phyloP scores from a whole-genome alignment of 2,888 invertebrate genomes.

The Cosmorhoe ocellata region DNA sequence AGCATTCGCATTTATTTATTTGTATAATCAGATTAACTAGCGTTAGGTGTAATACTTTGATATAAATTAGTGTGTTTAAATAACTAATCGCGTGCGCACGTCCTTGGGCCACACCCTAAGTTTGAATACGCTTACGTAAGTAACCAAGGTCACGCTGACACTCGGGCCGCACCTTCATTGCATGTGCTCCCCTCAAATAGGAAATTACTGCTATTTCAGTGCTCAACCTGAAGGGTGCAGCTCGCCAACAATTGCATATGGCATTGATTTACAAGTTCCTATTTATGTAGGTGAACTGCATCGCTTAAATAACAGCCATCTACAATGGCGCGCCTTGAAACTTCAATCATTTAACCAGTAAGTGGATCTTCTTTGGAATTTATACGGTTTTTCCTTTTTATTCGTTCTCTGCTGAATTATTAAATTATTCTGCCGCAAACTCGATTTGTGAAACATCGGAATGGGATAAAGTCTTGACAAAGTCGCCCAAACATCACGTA shows the following conservation, averaged over 20 bases:
- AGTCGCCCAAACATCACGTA: not conserved
- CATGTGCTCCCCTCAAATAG: slow-evolving; percentile 58
- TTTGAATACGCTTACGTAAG: slow-evolving; percentile 67
- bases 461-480: not conserved
- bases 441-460: not conserved
- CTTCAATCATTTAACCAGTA: not conserved
- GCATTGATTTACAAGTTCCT: slow-evolving; percentile 2
- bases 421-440: not conserved
- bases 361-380: not conserved
- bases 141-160: slow-evolving; percentile 68
- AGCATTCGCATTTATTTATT: no score
- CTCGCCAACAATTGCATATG: slow-evolving; percentile 1
- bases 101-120: slow-evolving; percentile 57
- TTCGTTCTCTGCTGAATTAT: slow-evolving; percentile 1
- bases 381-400: not conserved
- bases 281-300: not conserved
- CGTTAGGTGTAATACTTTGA: no score
- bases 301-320: no score
- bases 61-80: not conserved
- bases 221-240: slow-evolving; percentile 19
- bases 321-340: not conserved
- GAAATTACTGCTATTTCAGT: slow-evolving; percentile 64
- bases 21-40: no score
- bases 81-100: slow-evolving; percentile 42
- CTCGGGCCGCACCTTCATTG: slow-evolving; percentile 60